These are phyloP conservation scores for Lycia hirtaria DNA, from an alignment of 2,888 invertebrate species.

Conservation along the genomic window DNA sequence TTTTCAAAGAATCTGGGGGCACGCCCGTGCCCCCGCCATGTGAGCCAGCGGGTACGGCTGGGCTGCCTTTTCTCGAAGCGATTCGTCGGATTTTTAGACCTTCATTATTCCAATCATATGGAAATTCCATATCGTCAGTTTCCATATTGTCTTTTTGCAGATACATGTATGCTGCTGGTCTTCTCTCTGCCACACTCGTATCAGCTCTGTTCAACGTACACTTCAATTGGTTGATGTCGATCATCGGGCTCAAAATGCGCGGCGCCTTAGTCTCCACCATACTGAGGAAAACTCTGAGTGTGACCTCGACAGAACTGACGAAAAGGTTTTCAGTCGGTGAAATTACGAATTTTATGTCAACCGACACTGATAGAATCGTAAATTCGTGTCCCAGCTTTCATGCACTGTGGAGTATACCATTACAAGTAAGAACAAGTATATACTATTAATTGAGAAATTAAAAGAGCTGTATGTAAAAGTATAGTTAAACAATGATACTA, in stretches of 20 bases:
- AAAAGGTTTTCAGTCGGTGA: slow-evolving; percentile 89
- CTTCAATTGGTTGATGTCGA: slow-evolving; percentile 94
- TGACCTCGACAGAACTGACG: slow-evolving; percentile 76
- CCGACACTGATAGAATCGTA: slow-evolving; percentile 97
- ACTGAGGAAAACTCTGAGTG: slow-evolving; percentile 85
- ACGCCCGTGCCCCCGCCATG: too few species aligned
- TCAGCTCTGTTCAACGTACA: slow-evolving; percentile 92
- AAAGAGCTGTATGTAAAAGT: too few species aligned
- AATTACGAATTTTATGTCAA: slow-evolving; percentile 98
- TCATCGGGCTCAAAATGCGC: slow-evolving; percentile 94
- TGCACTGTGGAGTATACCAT: slow-evolving; percentile 97
- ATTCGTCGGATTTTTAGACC: too few species aligned
- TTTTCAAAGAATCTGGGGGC: too few species aligned
- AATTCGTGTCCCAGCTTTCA: slow-evolving; percentile 99
- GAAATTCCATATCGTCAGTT: too few species aligned
- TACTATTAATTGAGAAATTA: too few species aligned
- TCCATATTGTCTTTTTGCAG: slow-evolving; percentile 54
- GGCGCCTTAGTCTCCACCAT: slow-evolving; percentile 92
- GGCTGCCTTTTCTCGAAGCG: too few species aligned
- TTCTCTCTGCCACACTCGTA: slow-evolving; percentile 79
- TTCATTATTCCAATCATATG: too few species aligned
- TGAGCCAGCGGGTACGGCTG: too few species aligned
- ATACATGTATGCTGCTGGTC: slow-evolving; percentile 73
- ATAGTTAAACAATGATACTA: too few species aligned
- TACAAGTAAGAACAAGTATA: slow-evolving; percentile 88